Evolutionary conservation across 2,888 invertebrate species (phyloP), one percentile per base, ranked within the genome.

Genomic region (Isoperla grammatica): DNA sequence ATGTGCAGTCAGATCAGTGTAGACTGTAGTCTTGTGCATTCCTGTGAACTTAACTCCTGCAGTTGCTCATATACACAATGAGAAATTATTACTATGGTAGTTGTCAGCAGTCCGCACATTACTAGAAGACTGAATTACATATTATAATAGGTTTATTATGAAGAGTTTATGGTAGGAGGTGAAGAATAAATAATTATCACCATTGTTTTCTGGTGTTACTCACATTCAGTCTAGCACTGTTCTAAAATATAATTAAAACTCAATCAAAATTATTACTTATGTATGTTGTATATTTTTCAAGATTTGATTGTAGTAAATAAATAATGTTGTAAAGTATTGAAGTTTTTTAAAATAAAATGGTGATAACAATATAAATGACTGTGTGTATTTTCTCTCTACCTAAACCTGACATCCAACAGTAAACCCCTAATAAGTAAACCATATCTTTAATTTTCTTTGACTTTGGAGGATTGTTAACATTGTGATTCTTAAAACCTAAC

Each of bases 111-210:
- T 29, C 29, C 19, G 46, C 46, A 46, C 12, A 15, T 35, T 49
- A 48, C 35, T 59, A 59, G 59, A 42, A 59, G 59, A 59, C 59
- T 59, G 59, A 59, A 59, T 59, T 45, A 29, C 29, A 29, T 29
- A 29, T 29, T 42, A 29, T 54, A 53, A 37, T 29, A 39, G 49
- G 39, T 37, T 53, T 39, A 39, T 53, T 53, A 53, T 20, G 17
- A 19, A 39, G 19, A 53, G 53, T 53, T 50, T 17, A 35, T 15
- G 12, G 35, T 29, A 22, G 20, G 6, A 45, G 45, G 45, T 19
- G 17, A 5, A 17, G 17, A 45, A 17, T 45, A 45, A 15, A 19
- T 45, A 15, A 11, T 45, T 45, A 17, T 17, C 45, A 19, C 19
- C 19, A 3, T 3, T 45, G 45, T 45, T 45, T 45, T 6, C 17